Percentiles rank a stretch among this genome's conserved stretches.
These are phyloP conservation scores for Euschistus heros DNA, from an alignment of 1,140 invertebrate genomes.

Conservation along the genomic window DNA sequence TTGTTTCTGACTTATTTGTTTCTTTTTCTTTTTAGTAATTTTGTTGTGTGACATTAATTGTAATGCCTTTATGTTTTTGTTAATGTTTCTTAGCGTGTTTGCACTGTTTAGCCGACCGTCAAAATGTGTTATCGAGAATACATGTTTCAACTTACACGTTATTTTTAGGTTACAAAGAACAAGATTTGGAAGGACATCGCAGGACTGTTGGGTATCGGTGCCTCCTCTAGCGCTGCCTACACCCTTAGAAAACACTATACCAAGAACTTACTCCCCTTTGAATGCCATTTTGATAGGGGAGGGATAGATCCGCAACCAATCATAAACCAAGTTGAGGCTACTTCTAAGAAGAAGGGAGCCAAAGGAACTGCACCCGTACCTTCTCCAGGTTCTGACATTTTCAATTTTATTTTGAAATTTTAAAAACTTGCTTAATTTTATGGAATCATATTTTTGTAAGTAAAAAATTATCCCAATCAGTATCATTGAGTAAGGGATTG, in stretches of 20 bases:
- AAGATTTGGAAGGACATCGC: conserved; percentile 99
- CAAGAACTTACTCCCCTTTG: conserved; percentile 88
- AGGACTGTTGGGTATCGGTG: conserved; percentile 80
- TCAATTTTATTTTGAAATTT: conserved; percentile 21
- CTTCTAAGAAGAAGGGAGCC: conserved; percentile 74
- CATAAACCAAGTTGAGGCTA: conserved; percentile 84
- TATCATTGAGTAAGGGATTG: too few relatives aligned
- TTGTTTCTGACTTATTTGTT: too few relatives aligned
- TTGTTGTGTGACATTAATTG: conserved; percentile 16
- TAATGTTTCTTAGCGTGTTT: conserved; percentile 1
- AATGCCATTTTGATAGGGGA: conserved; percentile 93
- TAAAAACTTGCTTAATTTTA: too few relatives aligned
- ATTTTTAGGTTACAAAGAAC: conserved; percentile 81
- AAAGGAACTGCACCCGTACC: conserved; percentile 63
- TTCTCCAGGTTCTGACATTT: conserved; percentile 55
- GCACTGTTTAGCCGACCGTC: neutral
- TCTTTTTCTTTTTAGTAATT: too few relatives aligned
- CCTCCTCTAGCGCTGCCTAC: conserved; percentile 92
- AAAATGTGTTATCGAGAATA: neutral
- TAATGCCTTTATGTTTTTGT: conserved; percentile 13
- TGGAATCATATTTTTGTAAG: too few relatives aligned
- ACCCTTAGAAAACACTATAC: conserved; percentile 95
- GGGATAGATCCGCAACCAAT: conserved; percentile 92
- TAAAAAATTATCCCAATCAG: too few relatives aligned
- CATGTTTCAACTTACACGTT: neutral